Evolutionary conservation across 2,888 invertebrate species (phyloP).

Genomic region (Pecten maximus): DNA sequence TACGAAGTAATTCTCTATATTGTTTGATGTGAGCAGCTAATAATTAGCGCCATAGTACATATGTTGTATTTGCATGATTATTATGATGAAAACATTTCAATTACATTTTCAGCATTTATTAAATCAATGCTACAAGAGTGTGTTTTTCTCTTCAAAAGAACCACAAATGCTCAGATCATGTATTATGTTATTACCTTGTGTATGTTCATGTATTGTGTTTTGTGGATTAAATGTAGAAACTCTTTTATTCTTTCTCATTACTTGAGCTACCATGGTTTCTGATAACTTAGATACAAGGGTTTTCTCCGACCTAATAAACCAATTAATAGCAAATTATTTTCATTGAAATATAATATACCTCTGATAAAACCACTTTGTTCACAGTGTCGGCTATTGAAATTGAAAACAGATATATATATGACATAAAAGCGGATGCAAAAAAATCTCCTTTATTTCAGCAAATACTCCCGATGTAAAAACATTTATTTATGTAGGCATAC

Average conservation of each 20-base stretch:
- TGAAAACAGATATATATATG: too few relatives aligned
- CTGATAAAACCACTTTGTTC: too few relatives aligned
- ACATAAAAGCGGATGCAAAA: too few relatives aligned
- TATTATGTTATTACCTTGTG: not conserved
- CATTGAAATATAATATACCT: too few relatives aligned
- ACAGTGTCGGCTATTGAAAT: too few relatives aligned
- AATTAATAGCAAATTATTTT: not conserved
- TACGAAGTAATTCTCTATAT: not conserved
- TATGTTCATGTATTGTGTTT: conserved; percentile 12
- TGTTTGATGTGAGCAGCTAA: conserved; percentile 30
- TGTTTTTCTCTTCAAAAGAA: not conserved
- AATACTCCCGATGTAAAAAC: too few relatives aligned
- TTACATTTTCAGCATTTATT: not conserved
- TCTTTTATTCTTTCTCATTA: conserved; percentile 16
- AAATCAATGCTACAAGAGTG: not conserved
- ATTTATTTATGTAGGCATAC: too few relatives aligned
- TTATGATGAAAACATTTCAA: not conserved
- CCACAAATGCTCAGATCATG: not conserved
- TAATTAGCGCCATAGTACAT: not conserved
- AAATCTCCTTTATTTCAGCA: not conserved
- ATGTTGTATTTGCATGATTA: conserved; percentile 10
- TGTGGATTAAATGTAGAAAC: conserved; percentile 33
- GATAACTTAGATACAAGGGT: too few relatives aligned
- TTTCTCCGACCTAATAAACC: not conserved
- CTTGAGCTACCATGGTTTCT: not conserved